Base-by-base conservation (phyloP, 2,113 vertebrate species). In the Parotia lawesii region DNA sequence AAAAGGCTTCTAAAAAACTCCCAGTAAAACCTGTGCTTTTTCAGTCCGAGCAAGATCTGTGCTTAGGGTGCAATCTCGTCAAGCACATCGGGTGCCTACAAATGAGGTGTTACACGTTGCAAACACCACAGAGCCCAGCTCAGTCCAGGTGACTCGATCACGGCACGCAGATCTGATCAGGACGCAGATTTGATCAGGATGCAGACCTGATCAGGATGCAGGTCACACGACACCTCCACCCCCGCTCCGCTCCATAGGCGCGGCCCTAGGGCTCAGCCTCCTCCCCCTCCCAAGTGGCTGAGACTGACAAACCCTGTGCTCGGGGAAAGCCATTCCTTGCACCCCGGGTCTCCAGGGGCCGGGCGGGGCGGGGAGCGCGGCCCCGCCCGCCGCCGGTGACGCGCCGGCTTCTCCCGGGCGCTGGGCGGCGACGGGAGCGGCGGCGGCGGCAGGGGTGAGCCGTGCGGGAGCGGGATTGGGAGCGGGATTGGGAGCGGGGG, bases 251-350 rank as follows among this genome's bases (percentile, higher is more conserved):
- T 29, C 23, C 44, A 10, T 5, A 4, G 29, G 11, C 4, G 2
- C 15, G 6, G 53, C 45, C 28, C 24, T 35, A 20, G 53, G 10
- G 11, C n/a, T 45, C 33, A 8, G 42, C 23, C 27, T 11, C 5
- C 25, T 8, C 9, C 37, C 18, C 3, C 10, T 33, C 6, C 20
- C 15, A 0, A 6, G 9, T 0, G 10, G 5, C 1, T 1, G 37
- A 19, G 6, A 2, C 51, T 4, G 13, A 6, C 45, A 9, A 1
- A 2, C 2, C 5, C 10, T 0, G 1, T 0, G 23, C 1, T 0
- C 3, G 27, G 8, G 17, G 6, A 22, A 18, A 69, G 37, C 18
- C 48, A 1, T 2, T 4, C 48, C 1, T 3, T 0, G 16, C 53
- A 0, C 10, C 47, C 1, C 56, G 42, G 6, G 4, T 48, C 25